Evolutionary conservation across 2,113 vertebrate genomes (phyloP).

Genomic region (Zapornia atra): DNA sequence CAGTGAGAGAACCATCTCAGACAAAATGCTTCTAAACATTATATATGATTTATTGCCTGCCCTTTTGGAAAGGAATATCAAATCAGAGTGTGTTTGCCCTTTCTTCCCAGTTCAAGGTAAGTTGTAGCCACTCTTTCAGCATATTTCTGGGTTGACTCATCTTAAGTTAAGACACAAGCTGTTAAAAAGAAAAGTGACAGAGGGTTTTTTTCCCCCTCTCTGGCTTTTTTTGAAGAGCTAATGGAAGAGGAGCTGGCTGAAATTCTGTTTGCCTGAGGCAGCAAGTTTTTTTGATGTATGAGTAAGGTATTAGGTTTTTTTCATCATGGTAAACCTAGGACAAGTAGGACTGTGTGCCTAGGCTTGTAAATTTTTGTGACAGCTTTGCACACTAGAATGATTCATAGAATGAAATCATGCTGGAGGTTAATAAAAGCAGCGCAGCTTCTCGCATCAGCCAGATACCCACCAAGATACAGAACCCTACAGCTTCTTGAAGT

Average conservation of each 20-base stretch:
- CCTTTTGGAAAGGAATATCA: not conserved
- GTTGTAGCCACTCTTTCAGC: not conserved
- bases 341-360: constrained; percentile 17
- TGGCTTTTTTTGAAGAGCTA: not conserved
- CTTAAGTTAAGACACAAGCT: not conserved
- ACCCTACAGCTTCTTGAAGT: not conserved
- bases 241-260: not conserved
- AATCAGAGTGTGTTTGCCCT: not conserved
- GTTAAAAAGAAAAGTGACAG: not conserved
- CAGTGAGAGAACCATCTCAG: not conserved
- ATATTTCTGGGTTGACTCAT: not conserved
- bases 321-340: constrained; percentile 1
- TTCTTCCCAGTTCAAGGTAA: not conserved
- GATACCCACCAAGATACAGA: not conserved
- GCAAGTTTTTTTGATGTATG: not conserved
- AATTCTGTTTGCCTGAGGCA: constrained; percentile 10
- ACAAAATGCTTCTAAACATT: not conserved
- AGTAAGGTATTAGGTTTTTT: constrained; percentile 2
- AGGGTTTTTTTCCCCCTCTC: not conserved
- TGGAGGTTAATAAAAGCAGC: constrained; percentile 35
- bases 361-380: constrained; percentile 48
- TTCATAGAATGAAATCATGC: constrained; percentile 26
- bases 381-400: constrained; percentile 38
- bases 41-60: not conserved
- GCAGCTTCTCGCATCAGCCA: not conserved